phyloP scores from a whole-genome alignment of 2,797 vertebrate genomes.

The Thunnus albacares region DNA sequence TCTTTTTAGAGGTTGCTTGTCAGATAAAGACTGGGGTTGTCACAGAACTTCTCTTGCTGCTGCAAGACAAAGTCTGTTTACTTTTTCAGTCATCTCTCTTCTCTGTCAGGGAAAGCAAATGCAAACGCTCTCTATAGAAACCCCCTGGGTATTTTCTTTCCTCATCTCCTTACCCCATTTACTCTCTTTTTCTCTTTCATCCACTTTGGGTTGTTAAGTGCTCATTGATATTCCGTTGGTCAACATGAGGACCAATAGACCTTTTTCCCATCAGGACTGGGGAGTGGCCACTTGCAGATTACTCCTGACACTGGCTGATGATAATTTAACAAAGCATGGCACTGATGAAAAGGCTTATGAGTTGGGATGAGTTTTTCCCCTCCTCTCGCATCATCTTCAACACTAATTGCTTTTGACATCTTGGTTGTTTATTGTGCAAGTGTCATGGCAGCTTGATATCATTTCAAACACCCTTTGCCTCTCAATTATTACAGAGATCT shows the following conservation, averaged over 20 bases:
- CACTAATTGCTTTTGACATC: constrained; percentile 76
- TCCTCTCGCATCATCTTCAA: constrained; percentile 52
- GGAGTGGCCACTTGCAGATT: constrained; percentile 76
- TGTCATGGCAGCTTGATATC: constrained; percentile 53
- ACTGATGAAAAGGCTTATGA: constrained; percentile 78
- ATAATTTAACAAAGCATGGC: constrained; percentile 81
- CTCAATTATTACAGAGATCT: constrained; percentile 25
- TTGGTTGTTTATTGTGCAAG: constrained; percentile 73
- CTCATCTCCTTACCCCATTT: constrained; percentile 60
- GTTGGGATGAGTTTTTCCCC: constrained; percentile 61
- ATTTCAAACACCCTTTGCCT: constrained; percentile 47
- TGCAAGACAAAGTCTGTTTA: constrained; percentile 77
- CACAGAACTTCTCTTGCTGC: constrained; percentile 74
- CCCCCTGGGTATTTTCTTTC: constrained; percentile 60
- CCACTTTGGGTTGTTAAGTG: constrained; percentile 68
- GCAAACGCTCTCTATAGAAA: constrained; percentile 61
- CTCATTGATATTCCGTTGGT: constrained; percentile 83
- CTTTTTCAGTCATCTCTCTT: constrained; percentile 71
- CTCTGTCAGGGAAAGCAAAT: constrained; percentile 65
- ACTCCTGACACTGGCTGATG: constrained; percentile 77
- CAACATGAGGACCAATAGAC: constrained; percentile 76
- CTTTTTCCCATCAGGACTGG: constrained; percentile 67
- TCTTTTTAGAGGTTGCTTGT: constrained; percentile 71
- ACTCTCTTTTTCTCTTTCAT: constrained; percentile 66
- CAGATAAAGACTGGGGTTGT: constrained; percentile 82